Conservation (phyloP, 1,140 invertebrate genomes). For the Lepidostoma basale region DNA sequence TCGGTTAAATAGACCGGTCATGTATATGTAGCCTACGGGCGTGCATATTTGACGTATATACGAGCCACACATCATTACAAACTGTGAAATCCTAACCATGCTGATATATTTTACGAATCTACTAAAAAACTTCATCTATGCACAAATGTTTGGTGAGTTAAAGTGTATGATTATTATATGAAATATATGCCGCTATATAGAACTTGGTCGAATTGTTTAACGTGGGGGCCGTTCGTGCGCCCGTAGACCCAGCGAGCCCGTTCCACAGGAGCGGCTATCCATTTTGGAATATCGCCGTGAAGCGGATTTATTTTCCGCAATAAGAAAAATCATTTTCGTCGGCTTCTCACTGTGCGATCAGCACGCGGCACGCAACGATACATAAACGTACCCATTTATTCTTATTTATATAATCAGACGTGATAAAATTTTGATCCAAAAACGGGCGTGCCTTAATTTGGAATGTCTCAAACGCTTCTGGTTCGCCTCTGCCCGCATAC, state of each 20-base stretch:
- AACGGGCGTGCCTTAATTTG: constrained; percentile 4
- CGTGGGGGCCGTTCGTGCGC: too few relatives aligned
- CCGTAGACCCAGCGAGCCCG: too few relatives aligned
- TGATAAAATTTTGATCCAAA: constrained; percentile 31
- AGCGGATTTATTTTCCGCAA: too few relatives aligned
- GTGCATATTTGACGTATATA: too few relatives aligned
- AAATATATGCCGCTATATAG: constrained; percentile 12
- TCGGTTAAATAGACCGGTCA: too few relatives aligned
- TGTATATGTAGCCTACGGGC: too few relatives aligned
- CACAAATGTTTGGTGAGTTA: not conserved
- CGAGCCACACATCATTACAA: not conserved
- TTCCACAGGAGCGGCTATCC: too few relatives aligned
- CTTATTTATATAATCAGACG: constrained; percentile 28
- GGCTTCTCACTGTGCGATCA: too few relatives aligned
- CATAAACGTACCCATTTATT: not conserved
- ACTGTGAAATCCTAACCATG: constrained; percentile 14
- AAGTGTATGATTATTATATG: not conserved
- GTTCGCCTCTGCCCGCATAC: too few relatives aligned
- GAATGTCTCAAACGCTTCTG: not conserved
- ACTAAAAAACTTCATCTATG: constrained; percentile 4
- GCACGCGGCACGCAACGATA: too few relatives aligned
- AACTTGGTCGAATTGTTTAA: constrained; percentile 23
- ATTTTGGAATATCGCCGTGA: too few relatives aligned
- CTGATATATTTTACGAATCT: constrained; percentile 19
- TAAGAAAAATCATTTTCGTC: too few relatives aligned